Conservation (phyloP, 2,113 vertebrate species). For the Phrynocephalus versicolor region DNA sequence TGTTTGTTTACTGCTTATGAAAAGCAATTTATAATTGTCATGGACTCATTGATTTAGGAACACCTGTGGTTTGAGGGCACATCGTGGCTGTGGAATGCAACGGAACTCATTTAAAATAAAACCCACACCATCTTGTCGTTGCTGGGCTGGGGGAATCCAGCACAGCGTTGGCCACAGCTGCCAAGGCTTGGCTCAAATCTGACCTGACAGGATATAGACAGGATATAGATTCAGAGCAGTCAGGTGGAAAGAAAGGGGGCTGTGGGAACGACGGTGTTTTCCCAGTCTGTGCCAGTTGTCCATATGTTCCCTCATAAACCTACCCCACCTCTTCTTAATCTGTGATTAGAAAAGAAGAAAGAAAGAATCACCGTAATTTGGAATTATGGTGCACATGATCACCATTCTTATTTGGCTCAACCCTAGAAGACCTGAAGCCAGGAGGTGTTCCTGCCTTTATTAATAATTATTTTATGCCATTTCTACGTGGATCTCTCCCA, state of each 20-base stretch:
- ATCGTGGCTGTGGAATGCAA: not conserved
- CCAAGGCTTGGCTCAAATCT: not conserved
- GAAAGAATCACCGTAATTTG: too few species aligned
- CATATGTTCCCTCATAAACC: not conserved
- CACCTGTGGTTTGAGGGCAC: conserved; percentile 44
- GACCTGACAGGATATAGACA: too few species aligned
- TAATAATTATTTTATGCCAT: too few species aligned
- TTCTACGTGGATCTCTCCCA: not conserved
- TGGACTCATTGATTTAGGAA: conserved; percentile 37
- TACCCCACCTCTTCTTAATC: not conserved
- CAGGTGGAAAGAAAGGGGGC: not conserved
- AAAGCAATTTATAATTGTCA: conserved; percentile 49
- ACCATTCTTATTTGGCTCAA: too few species aligned
- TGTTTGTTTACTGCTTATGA: conserved; percentile 41
- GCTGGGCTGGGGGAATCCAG: not conserved
- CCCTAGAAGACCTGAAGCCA: too few species aligned
- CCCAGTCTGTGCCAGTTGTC: not conserved
- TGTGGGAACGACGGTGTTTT: not conserved
- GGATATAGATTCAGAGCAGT: not conserved
- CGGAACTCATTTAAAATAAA: conserved; percentile 34
- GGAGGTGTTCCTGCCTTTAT: too few species aligned
- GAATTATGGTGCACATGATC: too few species aligned
- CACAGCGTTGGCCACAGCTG: not conserved
- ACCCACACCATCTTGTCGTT: not conserved
- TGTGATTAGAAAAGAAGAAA: not conserved